These are phyloP conservation scores for Chrysina gloriosa DNA, from an alignment of 2,888 invertebrate genomes.

Conservation along the genomic window DNA sequence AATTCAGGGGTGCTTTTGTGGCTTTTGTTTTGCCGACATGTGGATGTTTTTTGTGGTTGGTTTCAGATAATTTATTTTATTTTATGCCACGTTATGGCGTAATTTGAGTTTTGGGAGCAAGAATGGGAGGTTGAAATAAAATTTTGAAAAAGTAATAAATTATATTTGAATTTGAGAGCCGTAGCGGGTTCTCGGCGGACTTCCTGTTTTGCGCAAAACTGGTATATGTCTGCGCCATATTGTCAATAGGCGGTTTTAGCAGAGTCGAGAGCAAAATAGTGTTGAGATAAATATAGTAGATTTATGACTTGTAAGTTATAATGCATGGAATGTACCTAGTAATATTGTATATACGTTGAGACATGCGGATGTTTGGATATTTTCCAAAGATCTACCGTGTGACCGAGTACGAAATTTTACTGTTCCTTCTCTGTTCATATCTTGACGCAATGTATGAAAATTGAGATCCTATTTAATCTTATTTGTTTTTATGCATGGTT, in stretches of 20 bases:
- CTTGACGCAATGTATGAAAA: constrained; percentile 43
- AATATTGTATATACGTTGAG: constrained; percentile 38
- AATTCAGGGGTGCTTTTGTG: too few species aligned
- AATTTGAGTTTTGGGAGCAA: too few species aligned
- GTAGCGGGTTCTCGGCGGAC: constrained; percentile 51
- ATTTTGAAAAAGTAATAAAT: constrained; percentile 6
- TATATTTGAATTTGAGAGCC: constrained; percentile 48
- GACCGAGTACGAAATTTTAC: constrained; percentile 17
- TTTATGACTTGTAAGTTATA: constrained; percentile 44
- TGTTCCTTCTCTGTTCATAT: constrained; percentile 36
- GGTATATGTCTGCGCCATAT: constrained; percentile 74
- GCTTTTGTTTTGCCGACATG: too few species aligned
- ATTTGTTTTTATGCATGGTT: constrained; percentile 56
- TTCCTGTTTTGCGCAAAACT: constrained; percentile 57
- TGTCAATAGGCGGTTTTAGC: constrained; percentile 79
- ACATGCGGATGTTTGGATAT: constrained; percentile 33
- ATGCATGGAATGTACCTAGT: constrained; percentile 41
- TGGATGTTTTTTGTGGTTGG: not conserved
- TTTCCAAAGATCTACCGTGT: constrained; percentile 26
- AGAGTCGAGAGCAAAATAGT: constrained; percentile 63
- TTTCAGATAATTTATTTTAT: too few species aligned
- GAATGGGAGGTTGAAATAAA: too few species aligned
- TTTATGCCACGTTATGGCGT: too few species aligned
- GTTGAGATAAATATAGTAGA: constrained; percentile 55
- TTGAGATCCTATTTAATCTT: constrained; percentile 50